These are phyloP conservation scores for Schizopygopsis malacanthus DNA, from an alignment of 2,797 vertebrate species.

Conservation along the genomic window DNA sequence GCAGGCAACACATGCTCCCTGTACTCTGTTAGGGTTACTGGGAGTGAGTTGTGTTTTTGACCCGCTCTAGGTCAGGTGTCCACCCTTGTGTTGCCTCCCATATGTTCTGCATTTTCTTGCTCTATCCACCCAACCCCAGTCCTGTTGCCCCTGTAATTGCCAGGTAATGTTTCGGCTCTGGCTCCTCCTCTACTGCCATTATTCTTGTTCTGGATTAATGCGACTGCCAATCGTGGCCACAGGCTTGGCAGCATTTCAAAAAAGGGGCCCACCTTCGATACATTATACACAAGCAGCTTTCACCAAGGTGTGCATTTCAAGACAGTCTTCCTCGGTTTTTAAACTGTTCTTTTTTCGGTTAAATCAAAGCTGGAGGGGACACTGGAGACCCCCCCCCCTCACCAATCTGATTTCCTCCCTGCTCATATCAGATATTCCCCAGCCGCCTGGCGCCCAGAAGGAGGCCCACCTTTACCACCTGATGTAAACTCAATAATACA, in stretches of 20 bases:
- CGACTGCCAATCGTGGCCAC: conserved; percentile 64
- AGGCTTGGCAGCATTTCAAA: conserved; percentile 72
- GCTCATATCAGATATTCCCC: conserved; percentile 51
- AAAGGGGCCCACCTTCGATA: conserved; percentile 74
- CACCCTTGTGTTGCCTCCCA: conserved; percentile 73
- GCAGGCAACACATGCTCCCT: conserved; percentile 66
- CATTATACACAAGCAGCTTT: conserved; percentile 82
- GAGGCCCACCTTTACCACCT: conserved; percentile 48
- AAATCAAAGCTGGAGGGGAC: conserved; percentile 63
- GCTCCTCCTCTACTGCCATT: conserved; percentile 51
- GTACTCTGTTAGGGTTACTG: conserved; percentile 69
- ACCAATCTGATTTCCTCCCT: conserved; percentile 53
- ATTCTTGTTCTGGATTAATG: conserved; percentile 69
- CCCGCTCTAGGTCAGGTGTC: conserved; percentile 73
- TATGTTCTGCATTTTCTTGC: conserved; percentile 75
- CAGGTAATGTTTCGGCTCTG: conserved; percentile 78
- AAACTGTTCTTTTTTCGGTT: conserved; percentile 45
- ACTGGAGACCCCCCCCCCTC: conserved; percentile 37
- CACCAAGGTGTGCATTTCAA: conserved; percentile 83
- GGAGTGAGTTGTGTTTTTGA: conserved; percentile 66
- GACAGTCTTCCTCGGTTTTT: conserved; percentile 69
- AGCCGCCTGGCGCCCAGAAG: conserved; percentile 49
- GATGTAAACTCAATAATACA: conserved; percentile 13
- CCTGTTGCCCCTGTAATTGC: conserved; percentile 73
- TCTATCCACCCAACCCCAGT: conserved; percentile 61